Evolutionary conservation across 2,888 invertebrate species (phyloP), one percentile per base, ranked within the genome.

Genomic region (Steinernema hermaphroditum): DNA sequence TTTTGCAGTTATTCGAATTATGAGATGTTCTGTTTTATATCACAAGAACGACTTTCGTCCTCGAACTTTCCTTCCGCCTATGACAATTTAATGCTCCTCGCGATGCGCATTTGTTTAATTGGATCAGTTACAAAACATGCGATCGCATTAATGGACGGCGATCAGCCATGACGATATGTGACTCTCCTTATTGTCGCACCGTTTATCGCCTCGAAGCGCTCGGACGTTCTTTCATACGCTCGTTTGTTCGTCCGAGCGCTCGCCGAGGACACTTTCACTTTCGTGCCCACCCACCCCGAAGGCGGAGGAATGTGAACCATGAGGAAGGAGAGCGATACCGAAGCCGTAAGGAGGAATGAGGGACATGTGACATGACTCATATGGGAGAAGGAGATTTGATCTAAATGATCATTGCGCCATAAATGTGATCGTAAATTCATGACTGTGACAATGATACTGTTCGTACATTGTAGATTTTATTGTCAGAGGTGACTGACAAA

Each of bases 101-200:
- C 46, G 29, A 62, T 29, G 29, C 29, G 27, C 62, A 62, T 62
- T 62, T 62, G 34, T 62, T 62, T 62, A 62, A 62, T 62, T 62
- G 62, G 62, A 62, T 62, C 62, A 62, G 62, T 62, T 62, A 62
- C 62, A 62, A 54, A 62, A 62, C 62, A 62, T 62, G 62, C 62
- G 62, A 62, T 62, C 62, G 14, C 62, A 62, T 62, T 62, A 62
- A 34, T 62, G 32, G 34, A 62, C 62, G 34, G 27, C 62, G 62
- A 62, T 62, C 62, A 62, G 62, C 62, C 62, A 27, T 62, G 62
- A 32, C 62, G 62, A 62, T 62, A 62, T 62, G 62, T 27, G 62
- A 62, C 62, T 62, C 29, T 32, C 62, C 27, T 24, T 24, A 62
- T 46, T 46, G 46, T 16, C 46, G 46, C 46, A 16, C 6, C 34